Percentiles rank a stretch among this genome's conserved stretches.
phyloP scores from a whole-genome alignment of 2,888 invertebrate species.

The Osmoderma eremita region DNA sequence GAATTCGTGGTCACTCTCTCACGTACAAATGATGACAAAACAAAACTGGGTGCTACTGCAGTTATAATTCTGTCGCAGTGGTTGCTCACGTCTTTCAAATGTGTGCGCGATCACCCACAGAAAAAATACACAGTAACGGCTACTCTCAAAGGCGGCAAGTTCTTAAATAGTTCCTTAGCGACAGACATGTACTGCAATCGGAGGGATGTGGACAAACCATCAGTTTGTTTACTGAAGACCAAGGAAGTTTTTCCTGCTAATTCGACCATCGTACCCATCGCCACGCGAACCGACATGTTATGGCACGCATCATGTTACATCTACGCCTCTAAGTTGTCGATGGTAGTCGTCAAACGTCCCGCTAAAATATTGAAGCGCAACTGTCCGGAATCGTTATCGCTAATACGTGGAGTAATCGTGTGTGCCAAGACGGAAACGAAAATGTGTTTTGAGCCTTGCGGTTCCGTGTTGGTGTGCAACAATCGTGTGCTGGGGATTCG shows the following conservation, averaged over 20 bases:
- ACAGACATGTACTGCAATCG: no score
- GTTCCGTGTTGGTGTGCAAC: background rate
- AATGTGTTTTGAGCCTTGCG: background rate
- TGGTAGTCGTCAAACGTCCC: no score
- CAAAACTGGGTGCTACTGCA: background rate
- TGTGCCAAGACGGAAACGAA: background rate
- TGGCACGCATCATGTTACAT: background rate
- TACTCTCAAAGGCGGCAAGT: no score
- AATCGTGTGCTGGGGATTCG: background rate
- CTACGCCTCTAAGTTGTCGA: background rate
- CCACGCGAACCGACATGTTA: background rate
- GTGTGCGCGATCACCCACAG: background rate
- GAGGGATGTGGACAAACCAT: background rate
- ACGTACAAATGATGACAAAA: background rate
- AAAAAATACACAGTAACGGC: no score
- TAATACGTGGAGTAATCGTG: background rate
- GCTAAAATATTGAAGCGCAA: no score
- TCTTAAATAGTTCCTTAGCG: no score
- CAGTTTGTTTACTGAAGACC: background rate
- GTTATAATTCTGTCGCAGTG: conserved; percentile 1
- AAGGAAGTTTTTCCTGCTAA: background rate
- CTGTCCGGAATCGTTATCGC: no score
- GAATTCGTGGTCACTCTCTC: background rate
- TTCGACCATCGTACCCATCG: background rate
- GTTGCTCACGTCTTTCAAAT: background rate